Conservation (phyloP, 2,888 invertebrate species). For the Griposia aprilina region DNA sequence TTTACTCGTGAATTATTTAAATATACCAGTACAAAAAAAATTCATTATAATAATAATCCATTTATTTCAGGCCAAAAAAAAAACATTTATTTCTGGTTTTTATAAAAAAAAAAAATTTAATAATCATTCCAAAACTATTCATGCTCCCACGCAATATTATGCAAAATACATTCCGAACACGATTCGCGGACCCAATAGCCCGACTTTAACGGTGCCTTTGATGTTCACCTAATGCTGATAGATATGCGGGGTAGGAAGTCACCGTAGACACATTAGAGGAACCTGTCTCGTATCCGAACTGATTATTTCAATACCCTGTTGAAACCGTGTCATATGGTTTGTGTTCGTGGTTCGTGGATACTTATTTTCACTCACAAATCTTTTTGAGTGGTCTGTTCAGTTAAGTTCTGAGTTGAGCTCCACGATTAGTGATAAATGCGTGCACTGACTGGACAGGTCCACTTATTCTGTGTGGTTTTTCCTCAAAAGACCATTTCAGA, state of each 20-base stretch:
- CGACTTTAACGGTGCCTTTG: slow-evolving; percentile 76
- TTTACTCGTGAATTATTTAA: not conserved
- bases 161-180: slow-evolving; percentile 18
- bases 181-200: slow-evolving; percentile 69
- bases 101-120: too few species aligned
- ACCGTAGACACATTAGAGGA: slow-evolving; percentile 61
- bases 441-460: too few species aligned
- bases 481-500: too few species aligned
- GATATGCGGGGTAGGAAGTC: slow-evolving; percentile 76
- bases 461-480: too few species aligned
- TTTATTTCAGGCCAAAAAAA: too few species aligned
- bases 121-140: slow-evolving; percentile 19
- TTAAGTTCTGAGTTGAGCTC: too few species aligned
- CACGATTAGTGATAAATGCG: too few species aligned
- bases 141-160: slow-evolving; percentile 38
- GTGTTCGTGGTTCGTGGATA: not conserved
- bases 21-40: slow-evolving; percentile 6
- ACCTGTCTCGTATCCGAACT: slow-evolving; percentile 62
- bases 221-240: slow-evolving; percentile 74
- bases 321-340: slow-evolving; percentile 55
- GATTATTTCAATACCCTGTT: slow-evolving; percentile 58
- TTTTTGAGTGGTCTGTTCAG: not conserved
- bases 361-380: slow-evolving; percentile 17
- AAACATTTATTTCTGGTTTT: too few species aligned
- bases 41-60: too few species aligned